Evolutionary conservation across 2,797 vertebrate species (phyloP).

Genomic region (Phylloscopus collybita): DNA sequence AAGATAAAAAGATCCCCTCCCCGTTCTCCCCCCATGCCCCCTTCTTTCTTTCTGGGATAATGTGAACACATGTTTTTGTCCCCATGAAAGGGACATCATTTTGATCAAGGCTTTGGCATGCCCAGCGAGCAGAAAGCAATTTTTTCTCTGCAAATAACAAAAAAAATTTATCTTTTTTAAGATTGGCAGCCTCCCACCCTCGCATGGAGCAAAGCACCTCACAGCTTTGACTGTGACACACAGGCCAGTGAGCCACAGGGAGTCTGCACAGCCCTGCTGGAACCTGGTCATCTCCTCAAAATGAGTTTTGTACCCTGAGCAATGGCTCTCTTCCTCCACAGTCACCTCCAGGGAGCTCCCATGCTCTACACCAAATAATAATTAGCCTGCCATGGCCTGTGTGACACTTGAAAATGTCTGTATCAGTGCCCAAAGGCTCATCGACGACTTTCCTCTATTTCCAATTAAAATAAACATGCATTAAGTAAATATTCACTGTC

Average conservation of each 20-base stretch:
- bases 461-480: background rate
- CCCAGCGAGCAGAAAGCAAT: conserved; percentile 21
- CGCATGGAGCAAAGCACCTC: background rate
- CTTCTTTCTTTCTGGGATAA: conserved; percentile 43
- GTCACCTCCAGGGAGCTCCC: background rate
- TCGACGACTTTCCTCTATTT: background rate
- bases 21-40: background rate
- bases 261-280: background rate
- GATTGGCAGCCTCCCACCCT: conserved; percentile 9
- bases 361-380: background rate
- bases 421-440: background rate
- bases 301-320: background rate
- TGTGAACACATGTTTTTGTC: conserved; percentile 54
- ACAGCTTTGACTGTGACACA: background rate
- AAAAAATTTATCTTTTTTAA: conserved; percentile 18
- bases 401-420: background rate
- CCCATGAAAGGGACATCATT: conserved; percentile 38
- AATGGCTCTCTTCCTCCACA: background rate
- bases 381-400: background rate
- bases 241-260: background rate
- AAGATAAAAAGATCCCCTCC: conserved; percentile 47
- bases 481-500: background rate
- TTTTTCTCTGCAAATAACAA: conserved; percentile 46
- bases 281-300: background rate
- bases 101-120: conserved; percentile 66